phyloP scores from a whole-genome alignment of 2,113 vertebrate species.

The Hemichromis elongatus region DNA sequence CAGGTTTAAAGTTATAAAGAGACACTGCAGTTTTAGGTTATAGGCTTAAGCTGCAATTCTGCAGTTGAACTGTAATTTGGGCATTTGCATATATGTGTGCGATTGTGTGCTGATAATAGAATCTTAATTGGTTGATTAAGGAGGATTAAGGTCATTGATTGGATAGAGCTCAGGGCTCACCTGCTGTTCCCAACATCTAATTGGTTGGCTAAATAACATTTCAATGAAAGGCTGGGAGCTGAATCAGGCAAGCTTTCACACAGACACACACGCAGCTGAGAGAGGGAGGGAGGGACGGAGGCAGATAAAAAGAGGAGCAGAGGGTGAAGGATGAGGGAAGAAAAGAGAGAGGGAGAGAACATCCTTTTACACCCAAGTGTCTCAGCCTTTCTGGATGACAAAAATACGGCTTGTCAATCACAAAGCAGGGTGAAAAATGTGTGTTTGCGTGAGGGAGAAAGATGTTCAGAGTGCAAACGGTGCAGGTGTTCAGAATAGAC shows the following conservation, averaged over 20 bases:
- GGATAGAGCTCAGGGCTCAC: constrained; percentile 59
- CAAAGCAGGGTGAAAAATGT: background rate
- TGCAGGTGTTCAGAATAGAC: constrained; percentile 24
- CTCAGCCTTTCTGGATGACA: constrained; percentile 30
- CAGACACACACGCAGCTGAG: background rate
- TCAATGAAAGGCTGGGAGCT: constrained; percentile 58
- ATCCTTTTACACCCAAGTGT: constrained; percentile 27
- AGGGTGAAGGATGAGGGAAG: constrained; percentile 1
- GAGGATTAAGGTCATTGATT: constrained; percentile 70
- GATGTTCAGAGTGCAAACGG: background rate
- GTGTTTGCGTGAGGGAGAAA: background rate
- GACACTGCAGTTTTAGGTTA: background rate
- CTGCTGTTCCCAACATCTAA: constrained; percentile 56
- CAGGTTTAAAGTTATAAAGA: background rate
- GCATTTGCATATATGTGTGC: background rate
- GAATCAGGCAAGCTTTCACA: constrained; percentile 11
- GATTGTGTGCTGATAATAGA: constrained; percentile 55
- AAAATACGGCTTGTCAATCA: constrained; percentile 54
- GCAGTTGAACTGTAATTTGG: background rate
- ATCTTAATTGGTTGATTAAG: constrained; percentile 70
- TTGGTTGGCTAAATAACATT: constrained; percentile 67
- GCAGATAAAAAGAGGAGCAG: constrained; percentile 27
- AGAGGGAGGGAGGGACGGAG: constrained; percentile 1
- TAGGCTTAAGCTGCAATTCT: background rate
- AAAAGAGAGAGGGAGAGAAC: constrained; percentile 9